A percentile compares a stretch with the other conserved stretches of the same genome.
Evolutionary conservation across 2,113 vertebrate species (phyloP).

Genomic region (Pseudorhombus dupliciocellatus): DNA sequence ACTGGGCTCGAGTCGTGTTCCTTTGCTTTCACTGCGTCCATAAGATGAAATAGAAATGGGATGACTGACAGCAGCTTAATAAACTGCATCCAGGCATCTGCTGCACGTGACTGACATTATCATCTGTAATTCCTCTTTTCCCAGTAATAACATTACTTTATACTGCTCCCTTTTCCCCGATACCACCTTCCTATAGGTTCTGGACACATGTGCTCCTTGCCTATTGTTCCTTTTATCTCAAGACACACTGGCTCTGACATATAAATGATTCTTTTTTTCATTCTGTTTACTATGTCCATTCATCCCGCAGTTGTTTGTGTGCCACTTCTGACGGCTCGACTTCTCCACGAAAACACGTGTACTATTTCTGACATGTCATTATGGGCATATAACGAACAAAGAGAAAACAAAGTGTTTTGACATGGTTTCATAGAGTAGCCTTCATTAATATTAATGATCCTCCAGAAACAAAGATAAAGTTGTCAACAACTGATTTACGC

Average conservation of each 20-base stretch:
- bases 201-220: background rate
- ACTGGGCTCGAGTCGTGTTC: no score
- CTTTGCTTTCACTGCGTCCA: background rate
- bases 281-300: background rate
- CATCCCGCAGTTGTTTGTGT: background rate
- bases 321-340: background rate
- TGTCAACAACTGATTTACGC: no score
- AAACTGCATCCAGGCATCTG: background rate
- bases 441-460: background rate
- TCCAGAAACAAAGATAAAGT: no score
- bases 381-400: background rate
- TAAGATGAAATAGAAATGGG: background rate
- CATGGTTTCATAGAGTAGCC: background rate
- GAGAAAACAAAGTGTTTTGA: background rate
- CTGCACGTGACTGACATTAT: background rate
- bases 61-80: background rate
- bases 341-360: background rate
- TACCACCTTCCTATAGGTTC: no score
- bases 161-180: no score
- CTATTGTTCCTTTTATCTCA: background rate
- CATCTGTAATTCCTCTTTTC: no score
- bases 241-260: background rate
- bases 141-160: no score
- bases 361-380: background rate
- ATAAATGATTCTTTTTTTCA: background rate